Percentiles rank a stretch among this genome's conserved stretches.
Conservation (phyloP, 1,140 invertebrate genomes). For the Antheraea mylitta region DNA sequence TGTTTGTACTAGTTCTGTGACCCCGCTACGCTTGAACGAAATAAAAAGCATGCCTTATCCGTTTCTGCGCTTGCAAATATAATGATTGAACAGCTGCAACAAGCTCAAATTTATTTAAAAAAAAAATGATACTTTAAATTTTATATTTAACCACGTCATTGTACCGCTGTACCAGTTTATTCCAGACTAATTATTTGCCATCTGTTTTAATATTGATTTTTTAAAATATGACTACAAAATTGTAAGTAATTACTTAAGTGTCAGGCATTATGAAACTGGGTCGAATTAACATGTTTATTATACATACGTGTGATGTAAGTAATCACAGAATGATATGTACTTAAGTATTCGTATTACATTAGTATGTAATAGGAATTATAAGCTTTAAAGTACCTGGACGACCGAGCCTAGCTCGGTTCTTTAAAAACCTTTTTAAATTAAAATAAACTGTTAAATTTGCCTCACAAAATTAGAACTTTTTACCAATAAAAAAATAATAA, state of each 20-base stretch:
- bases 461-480: no score
- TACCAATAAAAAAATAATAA: no score
- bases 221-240: neutral
- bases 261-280: neutral
- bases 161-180: neutral
- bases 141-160: slow-evolving; percentile 1
- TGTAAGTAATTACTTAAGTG: neutral
- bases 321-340: neutral
- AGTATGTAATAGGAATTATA: no score
- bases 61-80: slow-evolving; percentile 41
- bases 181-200: neutral
- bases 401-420: no score
- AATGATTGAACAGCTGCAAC: slow-evolving; percentile 18
- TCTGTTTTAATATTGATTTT: neutral
- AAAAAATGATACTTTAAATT: neutral
- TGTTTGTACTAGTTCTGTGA: slow-evolving; percentile 73
- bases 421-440: no score
- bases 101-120: slow-evolving; percentile 2
- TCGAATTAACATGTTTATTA: neutral
- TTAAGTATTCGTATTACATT: neutral
- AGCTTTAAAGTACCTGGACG: no score
- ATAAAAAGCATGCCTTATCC: slow-evolving; percentile 54
- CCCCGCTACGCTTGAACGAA: slow-evolving; percentile 66
- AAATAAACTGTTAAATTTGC: no score
- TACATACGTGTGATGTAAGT: neutral